phyloP scores from a whole-genome alignment of 2,797 vertebrate genomes.

The Schizothorax lantsangensis region DNA sequence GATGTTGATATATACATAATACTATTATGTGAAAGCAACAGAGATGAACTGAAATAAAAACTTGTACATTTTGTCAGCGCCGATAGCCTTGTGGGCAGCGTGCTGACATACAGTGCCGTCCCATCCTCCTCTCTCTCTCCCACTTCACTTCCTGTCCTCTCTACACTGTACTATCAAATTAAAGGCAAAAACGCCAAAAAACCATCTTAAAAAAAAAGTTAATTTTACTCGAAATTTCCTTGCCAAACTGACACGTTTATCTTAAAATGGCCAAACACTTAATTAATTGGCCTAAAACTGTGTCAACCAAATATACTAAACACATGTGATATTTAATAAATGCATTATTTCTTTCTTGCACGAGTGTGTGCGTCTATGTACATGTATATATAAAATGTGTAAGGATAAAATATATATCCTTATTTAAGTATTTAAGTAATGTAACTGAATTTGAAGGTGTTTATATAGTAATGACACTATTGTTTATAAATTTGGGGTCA shows the following conservation, averaged over 20 bases:
- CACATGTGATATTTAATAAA: not conserved
- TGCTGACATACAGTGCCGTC: no score
- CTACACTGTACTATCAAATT: not conserved
- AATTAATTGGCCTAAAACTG: not conserved
- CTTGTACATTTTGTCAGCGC: no score
- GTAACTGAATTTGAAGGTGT: no score
- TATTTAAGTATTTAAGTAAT: no score
- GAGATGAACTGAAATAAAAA: not conserved
- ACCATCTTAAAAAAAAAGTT: no score
- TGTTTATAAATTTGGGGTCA: not conserved
- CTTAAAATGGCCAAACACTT: not conserved
- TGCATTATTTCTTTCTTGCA: not conserved
- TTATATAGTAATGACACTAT: not conserved
- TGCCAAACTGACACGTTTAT: not conserved
- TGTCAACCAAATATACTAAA: not conserved
- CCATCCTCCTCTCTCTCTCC: no score
- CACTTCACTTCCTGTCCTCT: no score
- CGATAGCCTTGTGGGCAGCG: no score
- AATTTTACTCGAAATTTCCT: not conserved
- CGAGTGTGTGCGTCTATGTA: not conserved
- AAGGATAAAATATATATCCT: no score
- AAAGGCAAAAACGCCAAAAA: no score
- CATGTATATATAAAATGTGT: no score
- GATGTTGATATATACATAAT: not conserved
- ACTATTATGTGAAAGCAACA: not conserved